Percentiles rank a stretch among this genome's conserved stretches.
phyloP scores from a whole-genome alignment of 2,888 invertebrate genomes.

The Notodonta dromedarius region DNA sequence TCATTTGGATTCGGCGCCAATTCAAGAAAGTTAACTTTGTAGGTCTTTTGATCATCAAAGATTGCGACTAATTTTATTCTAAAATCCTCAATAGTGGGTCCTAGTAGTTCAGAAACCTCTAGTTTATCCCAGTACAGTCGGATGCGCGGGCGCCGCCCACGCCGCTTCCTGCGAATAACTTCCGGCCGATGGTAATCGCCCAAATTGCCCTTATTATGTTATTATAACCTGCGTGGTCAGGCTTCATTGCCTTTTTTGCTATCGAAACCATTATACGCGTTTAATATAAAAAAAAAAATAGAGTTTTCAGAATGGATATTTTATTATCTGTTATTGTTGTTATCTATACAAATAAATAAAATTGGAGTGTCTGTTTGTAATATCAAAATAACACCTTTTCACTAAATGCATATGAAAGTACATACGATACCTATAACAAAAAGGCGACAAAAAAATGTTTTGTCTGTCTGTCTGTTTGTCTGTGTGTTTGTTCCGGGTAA shows the following conservation, averaged over 20 bases:
- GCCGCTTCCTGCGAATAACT: conserved; percentile 71
- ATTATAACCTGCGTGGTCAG: conserved; percentile 69
- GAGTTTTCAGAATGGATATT: conserved; percentile 29
- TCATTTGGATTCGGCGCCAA: too few relatives aligned
- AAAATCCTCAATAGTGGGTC: neutral
- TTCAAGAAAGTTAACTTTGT: too few relatives aligned
- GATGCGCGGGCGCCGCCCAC: conserved; percentile 71
- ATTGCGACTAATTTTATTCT: neutral
- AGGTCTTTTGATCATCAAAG: too few relatives aligned
- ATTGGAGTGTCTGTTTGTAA: too few relatives aligned
- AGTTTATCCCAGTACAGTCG: conserved; percentile 16
- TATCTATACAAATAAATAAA: too few relatives aligned
- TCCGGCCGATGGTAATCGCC: conserved; percentile 69
- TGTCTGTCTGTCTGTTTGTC: too few relatives aligned
- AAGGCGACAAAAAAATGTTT: too few relatives aligned
- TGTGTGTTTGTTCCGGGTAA: too few relatives aligned
- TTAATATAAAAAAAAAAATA: conserved; percentile 34
- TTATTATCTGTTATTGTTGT: conserved; percentile 18
- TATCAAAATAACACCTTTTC: too few relatives aligned
- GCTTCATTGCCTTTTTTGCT: conserved; percentile 69
- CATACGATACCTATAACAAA: too few relatives aligned
- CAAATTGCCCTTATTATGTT: conserved; percentile 73
- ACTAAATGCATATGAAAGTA: too few relatives aligned
- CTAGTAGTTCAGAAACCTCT: neutral
- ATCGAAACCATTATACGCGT: conserved; percentile 31